These are phyloP conservation scores for Timandra comae DNA, from an alignment of 2,888 invertebrate species.

Conservation along the genomic window DNA sequence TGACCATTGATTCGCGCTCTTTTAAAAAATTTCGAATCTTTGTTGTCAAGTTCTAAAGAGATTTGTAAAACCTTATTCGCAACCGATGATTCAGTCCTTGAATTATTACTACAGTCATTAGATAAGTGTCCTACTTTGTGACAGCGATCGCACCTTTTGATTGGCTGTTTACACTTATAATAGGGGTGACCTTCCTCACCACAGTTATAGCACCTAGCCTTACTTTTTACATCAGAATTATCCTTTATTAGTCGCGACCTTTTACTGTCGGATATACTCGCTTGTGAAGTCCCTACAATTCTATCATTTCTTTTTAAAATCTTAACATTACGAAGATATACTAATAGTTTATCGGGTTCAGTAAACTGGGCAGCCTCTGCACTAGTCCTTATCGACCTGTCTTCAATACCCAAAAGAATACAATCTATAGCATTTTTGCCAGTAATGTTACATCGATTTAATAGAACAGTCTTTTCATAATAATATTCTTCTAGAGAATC, in stretches of 20 bases:
- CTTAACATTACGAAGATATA: too few relatives aligned
- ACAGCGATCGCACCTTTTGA: not conserved
- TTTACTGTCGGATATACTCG: not conserved
- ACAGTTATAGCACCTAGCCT: not conserved
- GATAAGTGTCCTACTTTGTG: not conserved
- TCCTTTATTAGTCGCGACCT: not conserved
- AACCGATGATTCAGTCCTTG: not conserved
- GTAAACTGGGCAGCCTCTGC: too few relatives aligned
- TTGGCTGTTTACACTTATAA: not conserved
- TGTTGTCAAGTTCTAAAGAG: too few relatives aligned
- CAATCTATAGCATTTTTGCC: not conserved
- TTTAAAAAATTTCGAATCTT: not conserved
- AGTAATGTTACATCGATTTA: too few relatives aligned
- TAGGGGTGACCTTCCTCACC: not conserved
- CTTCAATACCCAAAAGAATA: too few relatives aligned
- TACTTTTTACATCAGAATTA: not conserved
- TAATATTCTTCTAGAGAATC: constrained; percentile 17
- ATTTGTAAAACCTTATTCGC: not conserved
- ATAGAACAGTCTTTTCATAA: constrained; percentile 3
- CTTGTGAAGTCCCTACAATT: not conserved
- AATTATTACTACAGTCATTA: not conserved
- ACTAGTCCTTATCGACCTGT: too few relatives aligned
- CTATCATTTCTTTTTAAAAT: not conserved
- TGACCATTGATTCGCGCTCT: not conserved
- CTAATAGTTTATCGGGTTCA: too few relatives aligned